phyloP scores from a whole-genome alignment of 2,888 invertebrate species.

The Eulithis testata region DNA sequence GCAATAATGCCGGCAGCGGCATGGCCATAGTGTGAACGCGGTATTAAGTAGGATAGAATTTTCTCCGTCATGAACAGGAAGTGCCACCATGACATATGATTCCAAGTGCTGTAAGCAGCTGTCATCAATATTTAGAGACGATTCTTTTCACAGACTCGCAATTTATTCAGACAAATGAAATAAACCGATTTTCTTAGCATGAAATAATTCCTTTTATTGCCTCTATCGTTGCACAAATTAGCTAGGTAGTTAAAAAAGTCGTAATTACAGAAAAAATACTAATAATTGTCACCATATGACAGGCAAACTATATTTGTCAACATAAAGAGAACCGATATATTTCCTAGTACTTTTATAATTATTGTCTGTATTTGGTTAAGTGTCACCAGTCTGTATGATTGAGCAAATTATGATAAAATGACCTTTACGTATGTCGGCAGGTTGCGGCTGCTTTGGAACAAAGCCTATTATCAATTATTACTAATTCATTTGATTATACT shows the following conservation, averaged over 20 bases:
- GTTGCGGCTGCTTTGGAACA: neutral
- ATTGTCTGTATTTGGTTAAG: constrained; percentile 27
- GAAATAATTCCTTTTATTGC: constrained; percentile 29
- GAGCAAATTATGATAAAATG: constrained; percentile 14
- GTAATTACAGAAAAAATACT: constrained; percentile 21
- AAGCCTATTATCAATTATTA: constrained; percentile 14
- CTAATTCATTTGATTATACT: constrained; percentile 11
- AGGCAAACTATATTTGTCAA: constrained; percentile 7
- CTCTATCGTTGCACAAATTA: constrained; percentile 10
- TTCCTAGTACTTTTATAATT: constrained; percentile 18
- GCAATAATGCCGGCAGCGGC: no score
- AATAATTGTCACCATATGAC: constrained; percentile 22
- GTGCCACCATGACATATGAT: no score
- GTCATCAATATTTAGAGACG: no score
- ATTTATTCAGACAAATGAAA: no score
- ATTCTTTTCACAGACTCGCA: no score
- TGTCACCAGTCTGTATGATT: constrained; percentile 2
- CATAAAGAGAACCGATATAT: constrained; percentile 21
- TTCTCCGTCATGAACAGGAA: no score
- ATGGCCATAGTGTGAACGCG: no score
- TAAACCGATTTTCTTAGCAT: constrained; percentile 22
- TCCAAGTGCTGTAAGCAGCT: no score
- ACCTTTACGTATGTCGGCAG: neutral
- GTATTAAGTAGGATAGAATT: no score
- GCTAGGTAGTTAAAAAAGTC: neutral